A percentile compares a stretch with the other conserved stretches of the same genome.
These are phyloP conservation scores for Masnerella sp. DNA, from an alignment of 2,888 invertebrate species.

Conservation along the genomic window DNA sequence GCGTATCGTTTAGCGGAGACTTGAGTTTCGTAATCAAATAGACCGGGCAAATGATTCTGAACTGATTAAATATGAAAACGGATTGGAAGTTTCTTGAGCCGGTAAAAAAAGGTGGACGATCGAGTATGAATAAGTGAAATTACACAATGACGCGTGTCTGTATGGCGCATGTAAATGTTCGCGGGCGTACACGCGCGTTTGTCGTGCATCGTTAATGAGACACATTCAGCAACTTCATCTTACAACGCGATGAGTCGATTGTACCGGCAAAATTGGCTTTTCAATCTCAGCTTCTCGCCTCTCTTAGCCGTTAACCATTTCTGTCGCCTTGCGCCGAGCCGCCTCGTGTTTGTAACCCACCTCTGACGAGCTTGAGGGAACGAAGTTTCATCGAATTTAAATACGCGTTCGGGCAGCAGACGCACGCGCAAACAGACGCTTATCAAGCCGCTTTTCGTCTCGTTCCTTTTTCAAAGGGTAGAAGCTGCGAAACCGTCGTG, in stretches of 20 bases:
- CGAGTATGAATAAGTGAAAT: slow-evolving; percentile 31
- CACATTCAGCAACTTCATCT: slow-evolving; percentile 75
- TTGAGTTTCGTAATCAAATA: too few relatives aligned
- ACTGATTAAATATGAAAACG: background rate
- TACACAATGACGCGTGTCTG: slow-evolving; percentile 26
- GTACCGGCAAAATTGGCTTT: slow-evolving; percentile 75
- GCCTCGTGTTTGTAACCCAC: slow-evolving; percentile 59
- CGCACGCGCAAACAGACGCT: slow-evolving; percentile 54
- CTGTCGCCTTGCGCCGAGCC: slow-evolving; percentile 48
- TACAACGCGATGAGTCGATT: slow-evolving; percentile 74
- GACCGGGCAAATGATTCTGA: too few relatives aligned
- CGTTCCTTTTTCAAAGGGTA: slow-evolving; percentile 58
- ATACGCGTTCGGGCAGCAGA: slow-evolving; percentile 68
- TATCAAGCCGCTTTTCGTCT: slow-evolving; percentile 52
- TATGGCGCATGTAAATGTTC: slow-evolving; percentile 50
- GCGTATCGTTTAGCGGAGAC: too few relatives aligned
- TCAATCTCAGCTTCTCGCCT: slow-evolving; percentile 66
- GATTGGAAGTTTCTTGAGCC: background rate
- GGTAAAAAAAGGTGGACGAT: slow-evolving; percentile 2
- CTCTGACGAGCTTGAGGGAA: slow-evolving; percentile 67
- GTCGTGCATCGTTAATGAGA: slow-evolving; percentile 73
- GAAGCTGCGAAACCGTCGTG: slow-evolving; percentile 42
- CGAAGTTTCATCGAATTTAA: slow-evolving; percentile 74
- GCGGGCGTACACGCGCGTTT: slow-evolving; percentile 38
- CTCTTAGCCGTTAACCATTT: slow-evolving; percentile 60